Evolutionary conservation across 2,797 vertebrate genomes (phyloP).

Genomic region (Silurus lanzhouensis): DNA sequence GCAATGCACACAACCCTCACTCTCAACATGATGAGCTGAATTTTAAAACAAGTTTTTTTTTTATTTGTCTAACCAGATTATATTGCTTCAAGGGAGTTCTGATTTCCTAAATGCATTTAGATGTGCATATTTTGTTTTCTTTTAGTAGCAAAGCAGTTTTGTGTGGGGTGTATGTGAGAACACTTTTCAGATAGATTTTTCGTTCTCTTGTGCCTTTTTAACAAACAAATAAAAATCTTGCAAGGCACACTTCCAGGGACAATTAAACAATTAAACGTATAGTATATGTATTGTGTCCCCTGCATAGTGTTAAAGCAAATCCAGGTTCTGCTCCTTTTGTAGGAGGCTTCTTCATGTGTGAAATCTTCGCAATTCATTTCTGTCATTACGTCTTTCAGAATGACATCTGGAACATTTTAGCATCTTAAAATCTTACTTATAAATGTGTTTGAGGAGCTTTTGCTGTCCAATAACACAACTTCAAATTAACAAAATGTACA

Average conservation of each 20-base stretch:
- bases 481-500: neutral
- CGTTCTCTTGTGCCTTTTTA: neutral
- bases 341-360: neutral
- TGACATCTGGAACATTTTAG: too few relatives aligned
- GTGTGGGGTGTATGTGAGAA: neutral
- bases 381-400: neutral
- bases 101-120: neutral
- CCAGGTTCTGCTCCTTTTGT: neutral
- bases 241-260: neutral
- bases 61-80: neutral
- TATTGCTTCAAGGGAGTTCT: neutral
- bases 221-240: neutral
- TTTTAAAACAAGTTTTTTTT: neutral
- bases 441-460: conserved; percentile 5
- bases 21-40: neutral
- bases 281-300: too few relatives aligned
- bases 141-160: neutral
- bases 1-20: neutral
- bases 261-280: too few relatives aligned
- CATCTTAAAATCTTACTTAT: neutral
- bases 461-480: conserved; percentile 17
- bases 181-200: neutral
- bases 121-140: neutral
- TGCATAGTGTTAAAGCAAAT: neutral
- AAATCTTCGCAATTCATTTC: neutral